Base-by-base conservation (phyloP, 2,888 invertebrate species). In the Leptinotarsa juncta region DNA sequence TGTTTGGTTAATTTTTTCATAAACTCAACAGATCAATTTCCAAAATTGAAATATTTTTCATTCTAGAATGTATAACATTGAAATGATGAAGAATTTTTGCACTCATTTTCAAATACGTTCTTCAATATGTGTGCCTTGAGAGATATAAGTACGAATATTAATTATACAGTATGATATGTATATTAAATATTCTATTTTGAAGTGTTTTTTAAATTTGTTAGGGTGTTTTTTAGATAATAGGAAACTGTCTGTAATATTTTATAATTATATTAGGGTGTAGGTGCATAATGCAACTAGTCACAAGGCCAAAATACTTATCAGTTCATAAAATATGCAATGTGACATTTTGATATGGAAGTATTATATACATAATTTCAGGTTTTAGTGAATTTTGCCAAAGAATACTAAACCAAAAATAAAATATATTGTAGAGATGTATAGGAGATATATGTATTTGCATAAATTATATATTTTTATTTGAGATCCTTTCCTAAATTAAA, bases 291-390 rank as follows among this genome's bases (percentile, higher is more conserved):
- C 14, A 18, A 57, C 57, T 57, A 57, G 57, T 57, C 57, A 26
- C 12, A 57, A 57, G 57, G 57, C 57, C 57, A 57, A 57, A 57
- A 57, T 42, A 57, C 23, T 20, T 20, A 23, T 57, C 20, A 14
- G 26, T 20, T 15, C 23, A 23, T 57, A 10, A 42, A 42, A 42
- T 42, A 42, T 42, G 3, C 42, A 42, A 10, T 42, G 12, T 42
- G 10, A 42, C 42, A 42, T 42, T 42, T 42, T 42, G 42, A 42
- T 10, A 42, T 42, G 42, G 10, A 42, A 42, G 42, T 10, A 42
- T 42, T 42, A 42, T 3, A 10, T 42, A 42, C 7, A 42, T 42
- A 42, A 3, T 42, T 42, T 0, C 42, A 42, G 42, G 42, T 42
- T 42, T 42, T 10, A 42, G 42, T 42, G 42, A 10, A 23, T 23